Conservation (phyloP, 1,140 invertebrate species). For the Glossosoma conforme region DNA sequence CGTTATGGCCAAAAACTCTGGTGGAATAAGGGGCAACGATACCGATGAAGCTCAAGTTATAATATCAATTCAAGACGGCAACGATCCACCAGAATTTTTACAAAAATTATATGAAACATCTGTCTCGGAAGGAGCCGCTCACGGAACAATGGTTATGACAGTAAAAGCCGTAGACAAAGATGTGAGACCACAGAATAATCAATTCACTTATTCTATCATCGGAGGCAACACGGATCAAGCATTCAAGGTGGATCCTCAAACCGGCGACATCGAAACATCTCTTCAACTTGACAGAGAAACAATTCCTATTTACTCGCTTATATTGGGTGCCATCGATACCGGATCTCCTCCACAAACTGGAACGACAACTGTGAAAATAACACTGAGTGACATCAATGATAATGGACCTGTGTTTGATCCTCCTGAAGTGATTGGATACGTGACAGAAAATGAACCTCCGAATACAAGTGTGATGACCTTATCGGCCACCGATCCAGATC, state of each 20-base stretch:
- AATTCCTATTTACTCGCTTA: slow-evolving; percentile 67
- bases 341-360: slow-evolving; percentile 84
- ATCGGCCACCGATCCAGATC: slow-evolving; percentile 80
- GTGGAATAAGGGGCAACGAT: slow-evolving; percentile 88
- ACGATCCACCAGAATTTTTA: slow-evolving; percentile 90
- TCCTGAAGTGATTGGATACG: slow-evolving; percentile 63
- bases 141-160: slow-evolving; percentile 68
- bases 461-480: slow-evolving; percentile 81
- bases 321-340: slow-evolving; percentile 87
- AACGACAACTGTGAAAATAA: slow-evolving; percentile 72
- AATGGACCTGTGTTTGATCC: slow-evolving; percentile 83
- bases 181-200: slow-evolving; percentile 83
- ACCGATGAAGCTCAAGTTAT: slow-evolving; percentile 92
- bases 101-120: slow-evolving; percentile 67
- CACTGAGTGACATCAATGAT: slow-evolving; percentile 84
- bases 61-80: slow-evolving; percentile 90
- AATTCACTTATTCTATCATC: slow-evolving; percentile 88
- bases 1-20: slow-evolving; percentile 91
- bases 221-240: slow-evolving; percentile 74
- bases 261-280: slow-evolving; percentile 75
- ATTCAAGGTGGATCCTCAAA: slow-evolving; percentile 86
- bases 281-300: slow-evolving; percentile 77
- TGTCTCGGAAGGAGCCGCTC: slow-evolving; percentile 69
- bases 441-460: slow-evolving; percentile 83
- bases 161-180: slow-evolving; percentile 90